Conservation (phyloP, 2,113 vertebrate species). For the Butorides virescens region DNA sequence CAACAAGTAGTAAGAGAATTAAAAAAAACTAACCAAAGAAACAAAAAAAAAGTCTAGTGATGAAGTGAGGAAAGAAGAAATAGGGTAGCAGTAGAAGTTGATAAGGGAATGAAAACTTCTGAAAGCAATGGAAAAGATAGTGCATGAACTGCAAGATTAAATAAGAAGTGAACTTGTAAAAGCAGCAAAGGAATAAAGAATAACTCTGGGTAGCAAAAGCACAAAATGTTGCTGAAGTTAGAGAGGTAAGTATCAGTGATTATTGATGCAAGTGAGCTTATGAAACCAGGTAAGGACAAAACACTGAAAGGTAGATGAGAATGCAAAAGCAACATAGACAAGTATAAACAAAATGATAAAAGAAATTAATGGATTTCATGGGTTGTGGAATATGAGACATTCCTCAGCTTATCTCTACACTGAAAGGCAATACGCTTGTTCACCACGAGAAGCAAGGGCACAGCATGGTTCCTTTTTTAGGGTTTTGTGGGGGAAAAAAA, state of each 20-base stretch:
- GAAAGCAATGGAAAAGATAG: background rate
- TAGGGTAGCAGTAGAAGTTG: background rate
- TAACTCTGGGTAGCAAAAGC: background rate
- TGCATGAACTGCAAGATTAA: background rate
- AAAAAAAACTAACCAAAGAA: background rate
- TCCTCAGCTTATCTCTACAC: background rate
- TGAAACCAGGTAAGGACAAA: background rate
- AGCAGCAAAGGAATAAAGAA: background rate
- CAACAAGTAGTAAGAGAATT: background rate
- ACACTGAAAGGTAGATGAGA: background rate
- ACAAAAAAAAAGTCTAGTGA: background rate
- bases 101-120: background rate
- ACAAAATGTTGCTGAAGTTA: background rate
- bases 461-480: background rate
- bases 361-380: background rate
- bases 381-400: background rate
- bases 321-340: background rate
- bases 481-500: background rate
- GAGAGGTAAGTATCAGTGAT: background rate
- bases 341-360: background rate
- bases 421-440: background rate
- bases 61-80: background rate
- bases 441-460: background rate
- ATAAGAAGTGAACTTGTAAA: background rate
- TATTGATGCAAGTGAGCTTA: background rate